Conservation (phyloP, 1,140 invertebrate species). For the Trachelipus rathkii region DNA sequence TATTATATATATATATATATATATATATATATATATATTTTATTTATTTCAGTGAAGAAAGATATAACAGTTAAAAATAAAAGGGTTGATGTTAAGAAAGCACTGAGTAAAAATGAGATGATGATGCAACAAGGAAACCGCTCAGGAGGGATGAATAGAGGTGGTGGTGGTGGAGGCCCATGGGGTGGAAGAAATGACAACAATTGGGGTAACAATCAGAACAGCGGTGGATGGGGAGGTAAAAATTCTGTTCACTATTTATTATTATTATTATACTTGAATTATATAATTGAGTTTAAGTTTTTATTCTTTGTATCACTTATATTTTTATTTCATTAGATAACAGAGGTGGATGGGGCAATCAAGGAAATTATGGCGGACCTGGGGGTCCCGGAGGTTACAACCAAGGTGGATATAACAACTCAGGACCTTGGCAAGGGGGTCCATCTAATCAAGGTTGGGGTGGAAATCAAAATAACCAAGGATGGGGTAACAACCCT, state of each 20-base stretch:
- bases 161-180: conserved; percentile 45
- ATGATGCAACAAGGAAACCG: conserved; percentile 64
- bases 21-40: no score
- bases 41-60: conserved; percentile 62
- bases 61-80: conserved; percentile 55
- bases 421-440: conserved; percentile 39
- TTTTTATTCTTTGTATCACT: no score
- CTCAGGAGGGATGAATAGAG: conserved; percentile 50
- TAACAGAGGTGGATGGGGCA: conserved; percentile 38
- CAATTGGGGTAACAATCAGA: conserved; percentile 40
- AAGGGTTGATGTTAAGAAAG: conserved; percentile 46
- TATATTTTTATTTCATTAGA: conserved; percentile 18
- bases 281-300: no score
- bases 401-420: conserved; percentile 37
- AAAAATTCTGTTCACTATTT: not conserved
- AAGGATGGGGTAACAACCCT: conserved; percentile 33
- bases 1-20: no score
- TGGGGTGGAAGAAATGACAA: conserved; percentile 45
- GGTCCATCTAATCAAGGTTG: conserved; percentile 40
- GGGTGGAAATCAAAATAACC: no score
- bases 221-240: conserved; percentile 37
- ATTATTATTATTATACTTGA: no score
- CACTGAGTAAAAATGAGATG: conserved; percentile 49
- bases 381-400: conserved; percentile 36
- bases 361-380: conserved; percentile 37